Conservation (phyloP, 2,113 vertebrate species). For the Ptilorrhoa leucosticta region DNA sequence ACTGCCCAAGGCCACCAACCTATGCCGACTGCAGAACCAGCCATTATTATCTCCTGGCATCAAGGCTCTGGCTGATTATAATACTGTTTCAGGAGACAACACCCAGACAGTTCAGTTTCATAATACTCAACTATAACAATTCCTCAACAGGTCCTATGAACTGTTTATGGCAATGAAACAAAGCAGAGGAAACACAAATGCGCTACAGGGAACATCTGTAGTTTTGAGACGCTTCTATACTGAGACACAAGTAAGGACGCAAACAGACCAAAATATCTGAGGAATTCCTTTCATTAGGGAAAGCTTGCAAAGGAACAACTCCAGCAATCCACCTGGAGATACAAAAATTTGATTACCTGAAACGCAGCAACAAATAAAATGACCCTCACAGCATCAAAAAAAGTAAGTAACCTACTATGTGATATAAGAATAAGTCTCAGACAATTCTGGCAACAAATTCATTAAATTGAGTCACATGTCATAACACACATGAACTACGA, state of each 20-base stretch:
- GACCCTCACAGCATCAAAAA: neutral
- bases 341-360: neutral
- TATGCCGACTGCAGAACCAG: neutral
- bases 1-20: neutral
- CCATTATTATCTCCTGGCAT: constrained; percentile 11
- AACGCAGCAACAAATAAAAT: neutral
- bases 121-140: neutral
- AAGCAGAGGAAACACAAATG: neutral
- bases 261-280: neutral
- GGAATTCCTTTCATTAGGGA: neutral
- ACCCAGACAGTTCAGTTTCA: neutral
- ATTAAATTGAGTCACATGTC: neutral
- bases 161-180: neutral
- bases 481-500: neutral
- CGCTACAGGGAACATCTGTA: neutral
- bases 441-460: neutral
- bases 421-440: neutral
- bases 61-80: neutral
- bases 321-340: neutral
- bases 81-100: constrained; percentile 8
- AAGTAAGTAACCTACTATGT: neutral
- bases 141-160: neutral
- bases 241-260: neutral
- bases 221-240: neutral
- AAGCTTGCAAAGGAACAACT: neutral